phyloP scores from a whole-genome alignment of 2,113 vertebrate species.

The Eudyptes chrysolophus region DNA sequence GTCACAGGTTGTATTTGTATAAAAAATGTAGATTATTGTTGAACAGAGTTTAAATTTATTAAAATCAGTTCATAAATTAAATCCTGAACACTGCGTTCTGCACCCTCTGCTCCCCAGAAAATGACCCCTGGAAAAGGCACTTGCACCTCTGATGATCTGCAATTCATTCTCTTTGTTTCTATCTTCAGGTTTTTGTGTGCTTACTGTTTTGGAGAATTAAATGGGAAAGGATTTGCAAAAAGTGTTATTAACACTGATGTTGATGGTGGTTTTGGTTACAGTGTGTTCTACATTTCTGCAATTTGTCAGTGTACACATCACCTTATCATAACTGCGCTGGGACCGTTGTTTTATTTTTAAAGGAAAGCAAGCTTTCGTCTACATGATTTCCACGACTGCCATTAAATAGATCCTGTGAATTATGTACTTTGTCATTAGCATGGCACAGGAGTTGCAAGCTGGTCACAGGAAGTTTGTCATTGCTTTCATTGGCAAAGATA shows the following conservation, averaged over 20 bases:
- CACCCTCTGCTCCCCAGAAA: neutral
- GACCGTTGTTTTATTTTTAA: neutral
- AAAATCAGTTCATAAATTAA: neutral
- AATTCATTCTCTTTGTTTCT: neutral
- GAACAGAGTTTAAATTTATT: neutral
- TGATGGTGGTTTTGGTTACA: neutral
- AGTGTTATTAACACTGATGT: neutral
- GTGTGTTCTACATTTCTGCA: neutral
- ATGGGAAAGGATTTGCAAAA: neutral
- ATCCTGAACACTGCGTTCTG: neutral
- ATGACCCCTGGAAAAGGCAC: neutral
- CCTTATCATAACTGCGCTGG: neutral
- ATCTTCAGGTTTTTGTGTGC: neutral
- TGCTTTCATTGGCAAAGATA: neutral
- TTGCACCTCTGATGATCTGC: accelerated
- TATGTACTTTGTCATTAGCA: neutral
- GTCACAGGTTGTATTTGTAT: neutral
- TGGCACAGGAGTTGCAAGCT: neutral
- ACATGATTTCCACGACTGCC: neutral
- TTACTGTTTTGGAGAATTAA: neutral
- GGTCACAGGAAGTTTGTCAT: neutral
- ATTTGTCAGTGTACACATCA: neutral
- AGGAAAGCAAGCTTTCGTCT: neutral
- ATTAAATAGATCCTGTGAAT: neutral
- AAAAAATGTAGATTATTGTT: neutral